phyloP scores from a whole-genome alignment of 2,888 invertebrate species.

The Myopa tessellatipennis region DNA sequence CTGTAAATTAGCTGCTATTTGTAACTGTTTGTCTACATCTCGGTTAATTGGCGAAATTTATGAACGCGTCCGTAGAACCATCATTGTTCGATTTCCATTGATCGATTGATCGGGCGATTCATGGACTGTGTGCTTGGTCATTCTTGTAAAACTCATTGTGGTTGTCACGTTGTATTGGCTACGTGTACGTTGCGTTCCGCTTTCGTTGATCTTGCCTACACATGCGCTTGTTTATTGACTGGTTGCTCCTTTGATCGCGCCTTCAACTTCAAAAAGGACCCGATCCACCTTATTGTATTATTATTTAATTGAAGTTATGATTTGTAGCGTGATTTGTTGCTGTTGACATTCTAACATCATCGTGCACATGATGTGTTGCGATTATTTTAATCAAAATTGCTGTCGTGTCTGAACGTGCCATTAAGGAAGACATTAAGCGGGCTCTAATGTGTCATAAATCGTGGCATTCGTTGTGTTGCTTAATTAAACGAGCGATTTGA shows the following conservation, averaged over 20 bases:
- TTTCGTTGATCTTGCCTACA: neutral
- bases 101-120: neutral
- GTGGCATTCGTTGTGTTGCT: conserved; percentile 45
- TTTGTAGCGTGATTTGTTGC: conserved; percentile 9
- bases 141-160: too few relatives aligned
- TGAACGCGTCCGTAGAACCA: conserved; percentile 59
- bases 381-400: conserved; percentile 64
- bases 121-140: too few relatives aligned
- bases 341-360: neutral
- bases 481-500: conserved; percentile 55
- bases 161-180: neutral
- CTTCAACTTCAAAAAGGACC: conserved; percentile 10
- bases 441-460: conserved; percentile 52
- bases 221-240: neutral
- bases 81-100: conserved; percentile 19
- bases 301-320: conserved; percentile 33
- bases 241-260: neutral
- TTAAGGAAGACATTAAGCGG: conserved; percentile 56
- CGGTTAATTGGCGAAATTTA: conserved; percentile 63
- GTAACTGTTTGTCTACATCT: conserved; percentile 53
- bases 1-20: conserved; percentile 63
- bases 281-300: neutral
- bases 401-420: conserved; percentile 54
- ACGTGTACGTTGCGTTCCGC: conserved; percentile 13
- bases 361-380: conserved; percentile 31